These are phyloP conservation scores for Phaenicophaeus curvirostris DNA, from an alignment of 2,797 vertebrate species.

Conservation along the genomic window DNA sequence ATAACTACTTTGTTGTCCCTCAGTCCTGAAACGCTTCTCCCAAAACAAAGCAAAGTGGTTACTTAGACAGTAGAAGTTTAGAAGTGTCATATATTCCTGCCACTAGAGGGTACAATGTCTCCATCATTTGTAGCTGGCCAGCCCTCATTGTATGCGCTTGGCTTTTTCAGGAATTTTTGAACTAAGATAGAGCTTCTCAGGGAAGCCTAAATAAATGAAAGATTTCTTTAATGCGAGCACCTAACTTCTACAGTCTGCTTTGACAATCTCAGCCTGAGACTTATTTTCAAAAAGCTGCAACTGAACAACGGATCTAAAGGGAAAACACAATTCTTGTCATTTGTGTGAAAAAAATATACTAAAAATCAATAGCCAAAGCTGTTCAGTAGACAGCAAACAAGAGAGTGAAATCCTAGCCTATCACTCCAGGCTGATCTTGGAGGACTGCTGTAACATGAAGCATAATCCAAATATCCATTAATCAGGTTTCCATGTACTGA, in stretches of 20 bases:
- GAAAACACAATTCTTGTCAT: background rate
- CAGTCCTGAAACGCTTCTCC: background rate
- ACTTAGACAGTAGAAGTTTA: background rate
- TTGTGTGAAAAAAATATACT: background rate
- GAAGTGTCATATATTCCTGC: background rate
- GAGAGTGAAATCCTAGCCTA: background rate
- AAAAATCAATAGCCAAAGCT: background rate
- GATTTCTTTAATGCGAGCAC: background rate
- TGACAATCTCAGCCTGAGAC: background rate
- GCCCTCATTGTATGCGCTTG: background rate
- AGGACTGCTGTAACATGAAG: background rate
- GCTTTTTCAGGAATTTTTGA: background rate
- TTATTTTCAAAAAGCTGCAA: background rate
- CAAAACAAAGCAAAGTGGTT: background rate
- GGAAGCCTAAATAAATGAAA: background rate
- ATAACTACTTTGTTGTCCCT: accelerated
- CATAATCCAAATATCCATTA: background rate
- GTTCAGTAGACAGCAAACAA: background rate
- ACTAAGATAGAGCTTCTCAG: background rate
- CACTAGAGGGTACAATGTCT: constrained; percentile 53
- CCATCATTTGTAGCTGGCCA: background rate
- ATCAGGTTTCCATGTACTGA: background rate
- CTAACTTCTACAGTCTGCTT: background rate
- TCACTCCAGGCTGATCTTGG: background rate
- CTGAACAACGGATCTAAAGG: background rate